These are phyloP conservation scores for Eucidaris tribuloides DNA, from an alignment of 35 echinoderm and acorn worm genomes.

Conservation along the genomic window DNA sequence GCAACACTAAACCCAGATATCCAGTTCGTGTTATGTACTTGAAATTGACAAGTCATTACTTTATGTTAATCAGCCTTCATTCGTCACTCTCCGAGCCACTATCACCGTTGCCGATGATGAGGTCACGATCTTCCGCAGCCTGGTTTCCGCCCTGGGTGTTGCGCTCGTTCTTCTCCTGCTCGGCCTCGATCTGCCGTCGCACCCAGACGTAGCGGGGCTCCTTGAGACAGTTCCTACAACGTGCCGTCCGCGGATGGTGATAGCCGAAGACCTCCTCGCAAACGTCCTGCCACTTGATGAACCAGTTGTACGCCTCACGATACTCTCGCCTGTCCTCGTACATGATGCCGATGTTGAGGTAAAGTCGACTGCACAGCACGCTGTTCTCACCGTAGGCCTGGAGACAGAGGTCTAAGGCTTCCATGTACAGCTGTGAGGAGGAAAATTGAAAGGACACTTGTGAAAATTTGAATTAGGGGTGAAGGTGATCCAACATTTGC, in stretches of 20 bases:
- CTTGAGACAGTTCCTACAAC: constrained; percentile 63
- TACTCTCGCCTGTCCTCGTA: constrained; percentile 82
- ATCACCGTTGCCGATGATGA: constrained; percentile 28
- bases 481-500: too few relatives aligned
- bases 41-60: too few relatives aligned
- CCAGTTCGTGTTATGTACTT: too few relatives aligned
- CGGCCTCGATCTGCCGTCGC: constrained; percentile 8
- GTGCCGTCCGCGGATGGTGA: constrained; percentile 76
- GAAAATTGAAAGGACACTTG: too few relatives aligned
- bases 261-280: constrained; percentile 73
- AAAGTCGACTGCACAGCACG: constrained; percentile 74
- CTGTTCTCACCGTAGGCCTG: constrained; percentile 92
- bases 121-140: constrained; percentile 18
- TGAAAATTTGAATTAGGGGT: too few relatives aligned
- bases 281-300: constrained; percentile 42
- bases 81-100: background rate
- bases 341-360: constrained; percentile 92
- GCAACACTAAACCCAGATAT: too few relatives aligned
- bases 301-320: constrained; percentile 71
- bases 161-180: constrained; percentile 1
- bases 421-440: constrained; percentile 86
- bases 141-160: constrained; percentile 25
- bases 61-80: too few relatives aligned
- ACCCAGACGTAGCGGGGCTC: constrained; percentile 52
- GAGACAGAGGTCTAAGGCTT: constrained; percentile 81